Conservation (phyloP, 2,888 invertebrate species). For the Cantharis rustica region DNA sequence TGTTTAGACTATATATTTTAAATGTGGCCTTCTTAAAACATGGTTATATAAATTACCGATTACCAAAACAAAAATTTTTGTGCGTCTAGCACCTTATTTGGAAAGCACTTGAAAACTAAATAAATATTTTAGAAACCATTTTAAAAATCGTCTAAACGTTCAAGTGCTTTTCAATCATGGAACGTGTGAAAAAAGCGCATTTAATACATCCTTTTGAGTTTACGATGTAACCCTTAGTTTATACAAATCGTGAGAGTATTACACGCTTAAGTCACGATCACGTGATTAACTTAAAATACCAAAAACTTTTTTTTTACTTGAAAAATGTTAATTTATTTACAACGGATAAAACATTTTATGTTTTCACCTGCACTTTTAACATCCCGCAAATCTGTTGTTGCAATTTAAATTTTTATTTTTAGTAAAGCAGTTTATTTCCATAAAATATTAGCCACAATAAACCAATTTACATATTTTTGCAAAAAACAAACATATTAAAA, state of each 20-base stretch:
- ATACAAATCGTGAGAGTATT: background rate
- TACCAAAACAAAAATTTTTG: background rate
- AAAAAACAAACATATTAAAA: background rate
- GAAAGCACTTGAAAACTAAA: background rate
- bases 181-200: background rate
- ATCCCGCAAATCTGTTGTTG: background rate
- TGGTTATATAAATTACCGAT: background rate
- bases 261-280: background rate
- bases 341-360: background rate
- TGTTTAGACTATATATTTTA: slow-evolving; percentile 11
- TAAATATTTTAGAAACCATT: background rate
- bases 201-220: background rate
- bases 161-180: background rate
- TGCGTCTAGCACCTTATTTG: background rate
- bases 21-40: background rate
- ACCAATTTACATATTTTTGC: background rate
- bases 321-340: background rate
- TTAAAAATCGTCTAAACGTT: background rate
- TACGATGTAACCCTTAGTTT: background rate
- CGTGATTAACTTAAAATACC: background rate
- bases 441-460: background rate
- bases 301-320: background rate
- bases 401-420: background rate
- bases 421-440: background rate
- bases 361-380: background rate